These are phyloP conservation scores for Girardinichthys multiradiatus DNA, from an alignment of 2,113 vertebrate genomes.

Conservation along the genomic window DNA sequence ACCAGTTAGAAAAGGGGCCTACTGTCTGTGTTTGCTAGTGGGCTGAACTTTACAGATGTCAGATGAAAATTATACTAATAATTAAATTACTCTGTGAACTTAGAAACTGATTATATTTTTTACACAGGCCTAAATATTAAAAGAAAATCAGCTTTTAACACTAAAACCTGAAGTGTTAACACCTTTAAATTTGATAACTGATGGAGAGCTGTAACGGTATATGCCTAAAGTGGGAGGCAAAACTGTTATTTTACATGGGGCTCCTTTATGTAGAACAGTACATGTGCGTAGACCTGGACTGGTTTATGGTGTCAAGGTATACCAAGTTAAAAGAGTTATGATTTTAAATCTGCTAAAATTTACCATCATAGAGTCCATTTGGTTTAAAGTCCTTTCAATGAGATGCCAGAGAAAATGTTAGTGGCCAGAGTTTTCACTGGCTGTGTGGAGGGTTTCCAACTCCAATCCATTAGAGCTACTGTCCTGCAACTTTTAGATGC, in stretches of 20 bases:
- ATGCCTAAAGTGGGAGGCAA: too few relatives aligned
- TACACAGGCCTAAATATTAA: neutral
- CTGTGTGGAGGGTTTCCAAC: too few relatives aligned
- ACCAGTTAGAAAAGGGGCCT: conserved; percentile 53
- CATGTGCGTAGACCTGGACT: neutral
- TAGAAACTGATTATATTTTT: neutral
- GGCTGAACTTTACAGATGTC: conserved; percentile 35
- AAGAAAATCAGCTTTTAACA: neutral
- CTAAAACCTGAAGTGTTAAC: neutral
- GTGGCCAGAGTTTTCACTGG: too few relatives aligned
- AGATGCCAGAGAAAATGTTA: neutral
- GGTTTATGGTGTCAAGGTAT: neutral
- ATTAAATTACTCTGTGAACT: conserved; percentile 25
- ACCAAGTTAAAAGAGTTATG: neutral
- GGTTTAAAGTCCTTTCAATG: neutral
- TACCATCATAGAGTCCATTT: neutral
- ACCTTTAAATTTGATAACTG: too few relatives aligned
- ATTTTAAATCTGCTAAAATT: neutral
- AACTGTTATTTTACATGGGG: neutral
- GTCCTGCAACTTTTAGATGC: neutral
- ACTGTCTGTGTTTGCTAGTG: conserved; percentile 41
- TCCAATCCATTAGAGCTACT: neutral
- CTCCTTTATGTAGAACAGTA: neutral
- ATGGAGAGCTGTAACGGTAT: too few relatives aligned
- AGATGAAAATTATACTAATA: conserved; percentile 22